Evolutionary conservation across 2,888 invertebrate species (phyloP).

Genomic region (Lacanobia wlatinum): DNA sequence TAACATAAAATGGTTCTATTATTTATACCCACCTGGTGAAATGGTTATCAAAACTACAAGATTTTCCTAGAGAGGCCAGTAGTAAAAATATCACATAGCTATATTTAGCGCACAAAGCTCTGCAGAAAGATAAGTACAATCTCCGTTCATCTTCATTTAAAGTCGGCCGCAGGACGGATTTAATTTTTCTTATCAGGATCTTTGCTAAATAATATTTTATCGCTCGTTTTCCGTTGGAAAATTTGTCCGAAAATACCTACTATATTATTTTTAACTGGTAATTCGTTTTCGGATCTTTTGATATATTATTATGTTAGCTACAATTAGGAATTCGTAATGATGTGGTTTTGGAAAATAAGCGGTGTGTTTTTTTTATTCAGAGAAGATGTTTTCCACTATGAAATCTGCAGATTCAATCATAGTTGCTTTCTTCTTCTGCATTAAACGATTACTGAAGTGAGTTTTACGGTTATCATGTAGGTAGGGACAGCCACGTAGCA

Average conservation of each 20-base stretch:
- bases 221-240: conserved; percentile 66
- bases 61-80: conserved; percentile 1
- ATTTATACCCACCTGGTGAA: no score
- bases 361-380: not conserved
- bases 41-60: conserved; percentile 2
- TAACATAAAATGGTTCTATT: no score
- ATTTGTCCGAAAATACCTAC: conserved; percentile 48
- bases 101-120: conserved; percentile 55
- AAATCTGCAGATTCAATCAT: not conserved
- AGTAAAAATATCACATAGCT: conserved; percentile 34
- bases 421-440: not conserved
- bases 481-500: no score
- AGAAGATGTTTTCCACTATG: not conserved
- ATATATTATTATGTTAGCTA: not conserved
- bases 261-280: conserved; percentile 29
- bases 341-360: not conserved
- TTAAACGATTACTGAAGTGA: not conserved
- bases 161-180: conserved; percentile 64
- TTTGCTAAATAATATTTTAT: conserved; percentile 70
- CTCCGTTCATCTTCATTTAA: conserved; percentile 53
- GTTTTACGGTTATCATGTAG: no score
- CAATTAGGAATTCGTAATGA: not conserved
- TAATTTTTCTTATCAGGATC: conserved; percentile 71
- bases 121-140: conserved; percentile 54
- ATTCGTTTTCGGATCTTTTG: conserved; percentile 12